These are phyloP conservation scores for Nansenia antarctica DNA, from an alignment of 2,113 vertebrate species.

Conservation along the genomic window DNA sequence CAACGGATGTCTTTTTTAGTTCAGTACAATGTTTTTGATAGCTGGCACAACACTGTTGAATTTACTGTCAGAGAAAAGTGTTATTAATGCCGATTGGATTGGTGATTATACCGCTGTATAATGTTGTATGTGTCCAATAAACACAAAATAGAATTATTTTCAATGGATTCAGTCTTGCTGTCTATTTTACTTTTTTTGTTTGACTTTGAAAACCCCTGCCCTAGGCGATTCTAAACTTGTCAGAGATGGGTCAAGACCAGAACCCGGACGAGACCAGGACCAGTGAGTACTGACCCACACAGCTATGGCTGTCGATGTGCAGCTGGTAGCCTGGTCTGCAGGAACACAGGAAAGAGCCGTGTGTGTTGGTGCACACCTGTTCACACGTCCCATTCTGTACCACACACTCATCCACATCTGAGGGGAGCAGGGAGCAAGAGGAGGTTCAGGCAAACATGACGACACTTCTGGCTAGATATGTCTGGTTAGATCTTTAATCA, in stretches of 20 bases:
- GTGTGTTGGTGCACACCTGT: conserved; percentile 74
- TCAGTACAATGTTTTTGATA: too few species aligned
- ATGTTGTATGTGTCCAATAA: too few species aligned
- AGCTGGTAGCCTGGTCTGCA: conserved; percentile 76
- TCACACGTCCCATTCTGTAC: conserved; percentile 60
- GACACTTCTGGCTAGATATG: too few species aligned
- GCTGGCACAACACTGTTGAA: too few species aligned
- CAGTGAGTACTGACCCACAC: conserved; percentile 70
- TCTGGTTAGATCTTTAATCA: too few species aligned
- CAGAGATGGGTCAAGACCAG: conserved; percentile 23
- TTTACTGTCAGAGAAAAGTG: too few species aligned
- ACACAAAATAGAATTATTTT: too few species aligned
- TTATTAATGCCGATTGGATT: too few species aligned
- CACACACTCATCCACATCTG: conserved; percentile 77
- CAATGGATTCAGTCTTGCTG: too few species aligned
- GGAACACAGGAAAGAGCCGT: conserved; percentile 74
- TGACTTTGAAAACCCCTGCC: too few species aligned
- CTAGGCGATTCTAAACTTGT: conserved; percentile 6
- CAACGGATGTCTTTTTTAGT: too few species aligned
- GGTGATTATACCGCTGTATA: too few species aligned
- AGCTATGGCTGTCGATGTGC: conserved; percentile 74
- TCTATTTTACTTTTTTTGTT: background rate
- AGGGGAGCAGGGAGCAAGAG: conserved; percentile 9
- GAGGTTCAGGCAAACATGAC: conserved; percentile 16
- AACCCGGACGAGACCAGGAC: background rate